Evolutionary conservation across 1,140 invertebrate species (phyloP).

Genomic region (Cyphomyrmex costatus): DNA sequence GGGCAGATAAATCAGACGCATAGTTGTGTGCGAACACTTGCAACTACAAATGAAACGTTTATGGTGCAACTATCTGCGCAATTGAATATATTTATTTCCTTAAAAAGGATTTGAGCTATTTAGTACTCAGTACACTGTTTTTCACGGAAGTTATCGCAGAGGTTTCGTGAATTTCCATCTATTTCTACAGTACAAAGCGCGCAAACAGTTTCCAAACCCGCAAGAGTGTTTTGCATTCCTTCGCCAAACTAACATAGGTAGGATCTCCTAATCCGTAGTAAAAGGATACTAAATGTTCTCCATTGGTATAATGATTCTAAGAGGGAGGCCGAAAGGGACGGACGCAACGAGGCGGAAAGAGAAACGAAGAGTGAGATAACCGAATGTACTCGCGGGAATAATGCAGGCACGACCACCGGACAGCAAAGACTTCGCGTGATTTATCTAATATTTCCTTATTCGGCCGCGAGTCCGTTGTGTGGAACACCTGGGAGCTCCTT

Average conservation of each 20-base stretch:
- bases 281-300: constrained; percentile 41
- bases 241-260: not conserved
- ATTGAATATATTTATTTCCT: not conserved
- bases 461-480: constrained; percentile 70
- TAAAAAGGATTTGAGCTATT: constrained; percentile 11
- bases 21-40: constrained; percentile 53
- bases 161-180: not conserved
- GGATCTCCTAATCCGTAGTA: constrained; percentile 60
- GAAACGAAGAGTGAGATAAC: constrained; percentile 59
- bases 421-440: constrained; percentile 77
- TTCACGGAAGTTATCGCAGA: not conserved
- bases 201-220: constrained; percentile 36
- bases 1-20: constrained; percentile 35
- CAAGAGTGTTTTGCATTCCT: constrained; percentile 65
- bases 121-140: not conserved
- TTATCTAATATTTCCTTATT: constrained; percentile 83
- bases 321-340: constrained; percentile 21
- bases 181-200: constrained; percentile 20
- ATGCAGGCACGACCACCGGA: constrained; percentile 74
- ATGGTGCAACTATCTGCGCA: not conserved
- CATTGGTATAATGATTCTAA: constrained; percentile 40
- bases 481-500: constrained; percentile 79
- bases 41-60: not conserved
- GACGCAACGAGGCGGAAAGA: constrained; percentile 34
- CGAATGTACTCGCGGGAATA: constrained; percentile 66